Percentiles rank a stretch among this genome's conserved stretches.
phyloP scores from a whole-genome alignment of 1,140 invertebrate genomes.

The Periplaneta americana region DNA sequence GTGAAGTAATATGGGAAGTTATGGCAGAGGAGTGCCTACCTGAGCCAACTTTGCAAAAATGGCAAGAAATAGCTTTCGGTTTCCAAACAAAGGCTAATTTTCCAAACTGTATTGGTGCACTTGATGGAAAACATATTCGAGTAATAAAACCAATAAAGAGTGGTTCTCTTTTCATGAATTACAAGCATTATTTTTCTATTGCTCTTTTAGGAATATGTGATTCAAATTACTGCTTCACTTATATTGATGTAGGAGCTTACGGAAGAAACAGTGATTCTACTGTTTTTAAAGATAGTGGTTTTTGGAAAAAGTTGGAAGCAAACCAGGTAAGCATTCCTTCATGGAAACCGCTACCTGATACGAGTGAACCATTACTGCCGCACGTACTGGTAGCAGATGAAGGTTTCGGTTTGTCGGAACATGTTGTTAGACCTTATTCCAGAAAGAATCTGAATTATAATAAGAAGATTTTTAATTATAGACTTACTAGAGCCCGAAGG shows the following conservation, averaged over 20 bases:
- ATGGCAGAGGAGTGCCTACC: slow-evolving; percentile 25
- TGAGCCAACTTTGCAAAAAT: slow-evolving; percentile 25
- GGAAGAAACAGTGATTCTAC: slow-evolving; percentile 28
- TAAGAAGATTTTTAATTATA: slow-evolving; percentile 28
- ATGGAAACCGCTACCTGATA: slow-evolving; percentile 6
- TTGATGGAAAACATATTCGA: slow-evolving; percentile 34
- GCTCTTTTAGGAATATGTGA: slow-evolving; percentile 35
- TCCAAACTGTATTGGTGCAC: slow-evolving; percentile 30
- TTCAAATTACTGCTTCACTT: slow-evolving; percentile 34
- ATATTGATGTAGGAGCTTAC: slow-evolving; percentile 34
- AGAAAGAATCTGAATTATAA: slow-evolving; percentile 9
- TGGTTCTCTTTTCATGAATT: slow-evolving; percentile 33
- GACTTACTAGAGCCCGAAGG: slow-evolving; percentile 28
- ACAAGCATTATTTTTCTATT: slow-evolving; percentile 32
- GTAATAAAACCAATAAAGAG: slow-evolving; percentile 23
- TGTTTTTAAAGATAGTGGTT: slow-evolving; percentile 22
- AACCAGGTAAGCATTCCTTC: slow-evolving; percentile 14
- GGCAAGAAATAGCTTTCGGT: slow-evolving; percentile 26
- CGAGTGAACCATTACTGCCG: slow-evolving; percentile 7
- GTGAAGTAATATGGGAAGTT: slow-evolving; percentile 26
- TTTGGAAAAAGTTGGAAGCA: slow-evolving; percentile 7
- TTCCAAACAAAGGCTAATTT: slow-evolving; percentile 31
- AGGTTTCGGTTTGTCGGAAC: slow-evolving; percentile 48
- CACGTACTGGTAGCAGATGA: background rate
- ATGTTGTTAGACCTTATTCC: slow-evolving; percentile 27